These are phyloP conservation scores for Galerucella calmariensis DNA, from an alignment of 2,888 invertebrate genomes.

Conservation along the genomic window DNA sequence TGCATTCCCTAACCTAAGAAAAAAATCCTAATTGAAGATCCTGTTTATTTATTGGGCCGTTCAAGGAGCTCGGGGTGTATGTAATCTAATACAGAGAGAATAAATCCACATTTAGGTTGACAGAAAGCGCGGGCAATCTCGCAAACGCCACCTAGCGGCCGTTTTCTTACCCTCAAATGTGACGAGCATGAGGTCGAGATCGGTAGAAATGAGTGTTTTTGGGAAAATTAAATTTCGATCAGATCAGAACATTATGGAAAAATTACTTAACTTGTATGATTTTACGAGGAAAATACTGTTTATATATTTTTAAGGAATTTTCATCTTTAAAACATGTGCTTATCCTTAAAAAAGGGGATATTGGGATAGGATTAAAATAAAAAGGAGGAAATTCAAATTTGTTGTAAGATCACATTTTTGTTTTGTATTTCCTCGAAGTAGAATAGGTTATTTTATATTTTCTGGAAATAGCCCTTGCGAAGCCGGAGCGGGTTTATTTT, in stretches of 20 bases:
- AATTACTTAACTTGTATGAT: too few relatives aligned
- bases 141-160: slow-evolving; percentile 52
- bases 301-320: too few relatives aligned
- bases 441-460: too few relatives aligned
- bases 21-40: slow-evolving; percentile 64
- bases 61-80: slow-evolving; percentile 62
- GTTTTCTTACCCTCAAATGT: slow-evolving; percentile 43
- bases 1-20: slow-evolving; percentile 45
- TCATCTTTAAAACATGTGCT: too few relatives aligned
- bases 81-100: slow-evolving; percentile 67
- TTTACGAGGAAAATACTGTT: too few relatives aligned
- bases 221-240: slow-evolving; percentile 29
- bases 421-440: too few relatives aligned
- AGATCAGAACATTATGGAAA: background rate
- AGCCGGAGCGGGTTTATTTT: too few relatives aligned
- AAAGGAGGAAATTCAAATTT: too few relatives aligned
- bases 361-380: too few relatives aligned
- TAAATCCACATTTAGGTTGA: slow-evolving; percentile 68
- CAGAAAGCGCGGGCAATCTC: slow-evolving; percentile 63
- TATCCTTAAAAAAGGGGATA: too few relatives aligned
- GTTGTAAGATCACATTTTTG: too few relatives aligned
- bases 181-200: slow-evolving; percentile 28
- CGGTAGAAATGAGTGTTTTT: slow-evolving; percentile 23
- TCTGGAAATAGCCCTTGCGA: too few relatives aligned
- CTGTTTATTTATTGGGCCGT: slow-evolving; percentile 63